These are phyloP conservation scores for Carettochelys insculpta DNA, from an alignment of 2,113 vertebrate genomes.

Conservation along the genomic window DNA sequence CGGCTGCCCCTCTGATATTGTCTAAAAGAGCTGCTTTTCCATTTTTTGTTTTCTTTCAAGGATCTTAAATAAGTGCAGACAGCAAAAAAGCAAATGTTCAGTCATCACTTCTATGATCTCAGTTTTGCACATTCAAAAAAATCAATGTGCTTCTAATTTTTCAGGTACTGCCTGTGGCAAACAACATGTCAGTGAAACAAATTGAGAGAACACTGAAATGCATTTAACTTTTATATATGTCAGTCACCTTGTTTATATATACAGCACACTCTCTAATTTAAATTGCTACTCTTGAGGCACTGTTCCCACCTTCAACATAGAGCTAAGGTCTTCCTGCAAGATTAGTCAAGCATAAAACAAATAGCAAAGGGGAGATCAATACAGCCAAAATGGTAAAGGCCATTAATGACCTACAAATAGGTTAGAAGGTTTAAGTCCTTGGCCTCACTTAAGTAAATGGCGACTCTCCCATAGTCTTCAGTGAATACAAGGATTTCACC, in stretches of 20 bases:
- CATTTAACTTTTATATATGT: conserved; percentile 25
- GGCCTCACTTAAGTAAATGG: background rate
- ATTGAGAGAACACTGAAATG: background rate
- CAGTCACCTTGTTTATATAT: conserved; percentile 23
- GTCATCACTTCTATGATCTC: background rate
- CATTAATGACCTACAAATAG: background rate
- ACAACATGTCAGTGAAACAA: background rate
- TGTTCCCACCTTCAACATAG: background rate
- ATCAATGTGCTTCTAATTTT: conserved; percentile 3
- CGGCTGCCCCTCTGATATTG: too few species aligned
- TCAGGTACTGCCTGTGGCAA: background rate
- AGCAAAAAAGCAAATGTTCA: background rate
- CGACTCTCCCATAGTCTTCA: background rate
- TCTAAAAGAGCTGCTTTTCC: background rate
- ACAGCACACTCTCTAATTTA: conserved; percentile 24
- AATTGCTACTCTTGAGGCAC: background rate
- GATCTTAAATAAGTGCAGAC: background rate
- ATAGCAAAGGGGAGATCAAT: background rate
- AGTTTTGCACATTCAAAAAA: background rate
- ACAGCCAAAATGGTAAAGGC: background rate
- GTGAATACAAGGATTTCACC: background rate
- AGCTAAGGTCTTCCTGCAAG: background rate
- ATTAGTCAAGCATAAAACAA: background rate
- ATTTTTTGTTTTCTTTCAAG: background rate
- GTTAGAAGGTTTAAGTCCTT: background rate